Evolutionary conservation across 1,140 invertebrate species (phyloP), one percentile per base, ranked within the genome.

Genomic region (Drosophila yakuba): DNA sequence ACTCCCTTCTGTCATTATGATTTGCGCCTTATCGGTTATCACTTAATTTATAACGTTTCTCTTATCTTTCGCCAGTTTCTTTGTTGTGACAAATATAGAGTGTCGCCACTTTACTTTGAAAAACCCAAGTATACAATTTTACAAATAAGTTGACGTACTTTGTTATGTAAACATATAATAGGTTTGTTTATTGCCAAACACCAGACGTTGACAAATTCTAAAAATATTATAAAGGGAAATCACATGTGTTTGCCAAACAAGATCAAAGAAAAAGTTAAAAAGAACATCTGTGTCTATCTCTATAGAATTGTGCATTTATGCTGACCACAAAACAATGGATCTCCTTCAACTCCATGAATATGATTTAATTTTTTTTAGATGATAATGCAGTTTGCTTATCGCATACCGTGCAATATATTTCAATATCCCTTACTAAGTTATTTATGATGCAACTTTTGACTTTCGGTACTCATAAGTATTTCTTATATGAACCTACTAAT

Each of bases 1-100:
- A 71, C 51, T 58, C 36, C 38, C 14, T 72, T 20, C 15, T 58
- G 36, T 58, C 64, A 71, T 41, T 36, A 71, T 72, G 66, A 72
- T 72, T 71, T 41, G 43, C 58, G 52, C 28, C 23, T 15, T 20
- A 28, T 68, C 38, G n/a, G 20, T 50, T 71, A 72, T 72, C 20
- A 44, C 66, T 72, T 45, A 28, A 50, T 71, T 36, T 57, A 57
- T 56, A 41, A 17, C 10, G 51, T 8, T 12, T 25, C 3, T 32
- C 15, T 67, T 69, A 67, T 66, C 61, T 48, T 69, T 36, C 1
- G 25, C 17, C 39, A 28, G 14, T 50, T 17, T 20, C 51, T 58
- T 39, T 6, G 4, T n/a, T 43, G 55, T 63, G 54, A 62, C 28
- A 64, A 64, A 15, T 12, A 64, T 50, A 64, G 32, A n/a, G 17